Conservation (phyloP, 2,797 vertebrate species). For the Chelon labrosus region DNA sequence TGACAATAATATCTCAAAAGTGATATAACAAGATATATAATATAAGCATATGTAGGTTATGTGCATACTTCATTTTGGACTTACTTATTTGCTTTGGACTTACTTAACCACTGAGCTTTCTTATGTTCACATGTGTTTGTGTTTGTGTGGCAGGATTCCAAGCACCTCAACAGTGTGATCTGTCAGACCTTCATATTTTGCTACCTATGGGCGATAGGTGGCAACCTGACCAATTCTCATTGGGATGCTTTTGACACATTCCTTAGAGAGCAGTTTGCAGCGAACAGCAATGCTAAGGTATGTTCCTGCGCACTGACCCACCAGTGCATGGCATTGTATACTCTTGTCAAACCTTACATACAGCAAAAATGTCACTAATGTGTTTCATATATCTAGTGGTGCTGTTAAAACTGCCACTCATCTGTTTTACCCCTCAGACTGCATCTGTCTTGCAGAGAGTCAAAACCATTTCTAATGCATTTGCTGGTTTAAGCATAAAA, state of each 20-base stretch:
- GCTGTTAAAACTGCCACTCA: conserved; percentile 3
- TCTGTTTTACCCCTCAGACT: background rate
- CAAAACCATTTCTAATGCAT: background rate
- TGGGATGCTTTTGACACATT: conserved; percentile 88
- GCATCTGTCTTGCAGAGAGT: conserved; percentile 17
- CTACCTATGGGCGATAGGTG: conserved; percentile 88
- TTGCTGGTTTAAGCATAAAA: conserved; percentile 27
- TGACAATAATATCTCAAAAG: no score
- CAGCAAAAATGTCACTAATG: background rate
- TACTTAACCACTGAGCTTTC: background rate
- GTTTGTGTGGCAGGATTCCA: conserved; percentile 77
- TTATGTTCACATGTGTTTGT: conserved; percentile 28
- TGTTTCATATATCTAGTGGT: background rate
- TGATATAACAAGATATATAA: background rate
- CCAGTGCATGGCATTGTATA: background rate
- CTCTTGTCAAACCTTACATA: background rate
- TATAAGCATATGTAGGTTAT: background rate
- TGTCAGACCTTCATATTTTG: conserved; percentile 90
- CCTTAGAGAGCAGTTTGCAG: conserved; percentile 86
- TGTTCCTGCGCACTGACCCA: background rate
- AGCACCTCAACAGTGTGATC: conserved; percentile 78
- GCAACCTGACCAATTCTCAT: conserved; percentile 84
- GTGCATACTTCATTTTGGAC: background rate
- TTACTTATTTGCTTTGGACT: background rate
- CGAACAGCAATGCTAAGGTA: conserved; percentile 86